A percentile compares a stretch with the other conserved stretches of the same genome.
phyloP scores from a whole-genome alignment of 1,140 invertebrate genomes.

The Neotoxoptera formosana region DNA sequence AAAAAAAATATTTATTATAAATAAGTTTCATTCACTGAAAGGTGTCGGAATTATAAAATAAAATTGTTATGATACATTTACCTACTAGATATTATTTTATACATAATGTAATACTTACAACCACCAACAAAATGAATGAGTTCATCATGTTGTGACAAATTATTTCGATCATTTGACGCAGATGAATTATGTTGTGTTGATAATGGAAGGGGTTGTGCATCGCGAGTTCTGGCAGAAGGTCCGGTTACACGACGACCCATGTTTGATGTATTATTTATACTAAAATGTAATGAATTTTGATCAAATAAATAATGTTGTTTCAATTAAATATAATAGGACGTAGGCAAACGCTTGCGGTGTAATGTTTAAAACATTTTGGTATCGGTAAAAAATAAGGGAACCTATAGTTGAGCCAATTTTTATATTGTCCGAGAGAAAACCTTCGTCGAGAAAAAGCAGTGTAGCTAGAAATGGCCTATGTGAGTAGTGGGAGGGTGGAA shows the following conservation, averaged over 20 bases:
- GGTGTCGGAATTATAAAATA: neutral
- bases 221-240: constrained; percentile 43
- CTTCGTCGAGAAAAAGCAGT: neutral
- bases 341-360: neutral
- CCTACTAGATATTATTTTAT: neutral
- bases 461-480: no score
- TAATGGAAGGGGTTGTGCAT: constrained; percentile 20
- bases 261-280: constrained; percentile 17
- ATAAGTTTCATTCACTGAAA: neutral
- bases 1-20: neutral
- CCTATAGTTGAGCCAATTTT: neutral
- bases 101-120: constrained; percentile 41
- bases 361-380: no score
- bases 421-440: neutral
- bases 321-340: neutral
- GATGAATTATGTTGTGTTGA: constrained; percentile 49
- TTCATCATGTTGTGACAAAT: constrained; percentile 50
- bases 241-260: constrained; percentile 38
- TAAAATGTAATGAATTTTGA: constrained; percentile 17
- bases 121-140: constrained; percentile 53
- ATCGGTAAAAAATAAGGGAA: neutral
- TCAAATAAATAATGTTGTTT: neutral
- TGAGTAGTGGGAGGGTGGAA: no score
- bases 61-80: neutral
- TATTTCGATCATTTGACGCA: constrained; percentile 22